Base-by-base conservation (phyloP, 2,113 vertebrate species). In the Hypocryptadius cinnamomeus region DNA sequence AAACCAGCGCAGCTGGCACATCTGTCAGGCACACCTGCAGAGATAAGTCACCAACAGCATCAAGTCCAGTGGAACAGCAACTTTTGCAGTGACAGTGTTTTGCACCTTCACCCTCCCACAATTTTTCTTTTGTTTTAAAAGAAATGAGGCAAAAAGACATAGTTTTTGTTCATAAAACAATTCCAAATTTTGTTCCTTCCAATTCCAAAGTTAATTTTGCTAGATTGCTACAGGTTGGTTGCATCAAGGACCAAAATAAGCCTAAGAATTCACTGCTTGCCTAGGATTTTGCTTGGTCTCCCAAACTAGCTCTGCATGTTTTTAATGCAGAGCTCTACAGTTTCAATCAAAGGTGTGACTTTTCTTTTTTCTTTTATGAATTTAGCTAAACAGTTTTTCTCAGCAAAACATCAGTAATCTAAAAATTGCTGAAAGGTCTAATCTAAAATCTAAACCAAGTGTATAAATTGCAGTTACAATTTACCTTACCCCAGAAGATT, bases 91-190 rank as follows among this genome's bases (percentile, higher is more conserved):
- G 5, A 54, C 27, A 42, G 16, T 45, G 5, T 56, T 90, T 72
- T 87, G 8, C 5, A 19, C 6, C 5, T 11, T 30, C 5, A 11
- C 0, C 1, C 3, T 1, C 2, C 1, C 6, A 2, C 2, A 24
- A 1, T 31, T 60, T 65, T 69, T 56, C 5, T 82, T 63, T 69
- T 73, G 1, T 9, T 73, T 54, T 28, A 51, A 78, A 72, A 57
- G 19, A 60, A 65, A 47, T 28, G 42, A 57, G 9, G 1, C 8
- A 65, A 69, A 77, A 54, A 11, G 3, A 4, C 2, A 48, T 17
- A 42, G 9, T 5, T 80, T 83, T 74, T 44, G 1, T 85, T 37
- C 15, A 30, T 31, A 63, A 89, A 37, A 11, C 59, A 5, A n/a
- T n/a, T n/a, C n/a, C n/a, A n/a, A n/a, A n/a, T n/a, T n/a, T n/a